Base-by-base conservation (phyloP, 2,113 vertebrate genomes). In the Meles meles region DNA sequence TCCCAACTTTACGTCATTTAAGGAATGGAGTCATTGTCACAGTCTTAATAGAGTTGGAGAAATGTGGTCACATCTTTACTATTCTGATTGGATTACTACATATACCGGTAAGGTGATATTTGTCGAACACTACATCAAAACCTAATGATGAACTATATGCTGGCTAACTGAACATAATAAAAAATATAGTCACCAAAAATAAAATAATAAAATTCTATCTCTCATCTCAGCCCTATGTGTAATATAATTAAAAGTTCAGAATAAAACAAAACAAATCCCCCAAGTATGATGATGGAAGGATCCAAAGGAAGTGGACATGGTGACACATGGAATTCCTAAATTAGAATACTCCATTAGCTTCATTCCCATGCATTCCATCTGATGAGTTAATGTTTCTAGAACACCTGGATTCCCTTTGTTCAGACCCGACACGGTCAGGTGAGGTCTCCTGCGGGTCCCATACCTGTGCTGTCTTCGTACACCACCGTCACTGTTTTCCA, bases 391-490 rank as follows among this genome's bases (percentile, higher is more conserved):
- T 57, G 57, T 3, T 27, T 20, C 6, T 5, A 31, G 18, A 42
- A 80, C 14, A 74, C 42, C 92, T 52, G 42, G 21, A 7, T 49
- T 77, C 29, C 12, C 49, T 77, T 69, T 52, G 23, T 37, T 77
- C 15, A 85, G 52, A 89, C 3, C 55, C 15, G 0, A 42, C 3
- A 2, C 1, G 34, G 4, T 20, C n/a, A 47, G 39, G n/a, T 12
- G 27, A n/a, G 42, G 37, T 42, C n/a, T 39, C 15, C 20, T 9
- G 31, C 3, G 13, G 27, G 44, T 92, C 4, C 88, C 99, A 95
- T 98, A 99, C 99, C 99, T 84, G 99, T 99, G 79, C 99, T 99
- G 89, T 99, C 99, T 98, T 99, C 99, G 8, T 99, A 99, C 14
- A 99, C 99, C 77, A 99, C 99, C 0, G 99, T 99, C 90, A 99